phyloP scores from a whole-genome alignment of 2,888 invertebrate species.

The Pachymerium ferrugineum region DNA sequence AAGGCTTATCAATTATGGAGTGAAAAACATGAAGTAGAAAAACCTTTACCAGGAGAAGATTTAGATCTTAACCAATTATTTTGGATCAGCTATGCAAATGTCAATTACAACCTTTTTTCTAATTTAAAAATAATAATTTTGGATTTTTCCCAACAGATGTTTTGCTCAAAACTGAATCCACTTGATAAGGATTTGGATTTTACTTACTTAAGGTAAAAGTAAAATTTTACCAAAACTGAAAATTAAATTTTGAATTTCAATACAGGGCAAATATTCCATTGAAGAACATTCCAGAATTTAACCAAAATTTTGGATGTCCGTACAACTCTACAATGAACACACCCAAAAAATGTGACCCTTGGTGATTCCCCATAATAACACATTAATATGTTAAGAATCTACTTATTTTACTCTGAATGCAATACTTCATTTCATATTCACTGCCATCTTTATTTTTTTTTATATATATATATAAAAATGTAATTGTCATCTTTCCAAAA shows the following conservation, averaged over 20 bases:
- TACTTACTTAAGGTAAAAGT: neutral
- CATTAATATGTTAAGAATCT: neutral
- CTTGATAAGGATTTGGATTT: neutral
- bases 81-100: constrained; percentile 1
- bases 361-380: neutral
- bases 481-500: neutral
- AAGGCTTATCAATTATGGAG: neutral
- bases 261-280: neutral
- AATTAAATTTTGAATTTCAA: neutral
- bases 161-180: neutral
- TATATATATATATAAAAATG: neutral
- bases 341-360: neutral
- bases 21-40: neutral
- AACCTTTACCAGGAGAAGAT: neutral
- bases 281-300: neutral
- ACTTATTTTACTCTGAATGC: neutral
- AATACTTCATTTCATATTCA: constrained; percentile 7
- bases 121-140: neutral
- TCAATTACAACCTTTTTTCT: neutral
- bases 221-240: neutral
- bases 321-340: neutral
- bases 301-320: no score
- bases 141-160: neutral
- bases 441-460: neutral
- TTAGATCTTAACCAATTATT: neutral